These are phyloP conservation scores for Ceyx erithaca DNA, from an alignment of 2,797 vertebrate genomes.

Conservation along the genomic window DNA sequence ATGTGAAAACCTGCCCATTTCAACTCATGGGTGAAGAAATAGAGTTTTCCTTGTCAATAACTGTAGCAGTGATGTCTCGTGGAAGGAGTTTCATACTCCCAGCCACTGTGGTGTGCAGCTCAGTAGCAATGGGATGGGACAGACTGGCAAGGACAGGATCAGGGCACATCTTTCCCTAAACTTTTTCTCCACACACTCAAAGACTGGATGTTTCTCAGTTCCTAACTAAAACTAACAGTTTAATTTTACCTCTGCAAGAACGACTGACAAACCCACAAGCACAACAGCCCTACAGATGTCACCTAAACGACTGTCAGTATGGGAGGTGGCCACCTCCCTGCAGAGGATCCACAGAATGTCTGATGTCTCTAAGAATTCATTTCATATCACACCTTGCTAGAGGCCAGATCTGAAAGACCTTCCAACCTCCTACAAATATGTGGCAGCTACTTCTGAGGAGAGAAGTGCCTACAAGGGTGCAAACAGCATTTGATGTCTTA, in stretches of 20 bases:
- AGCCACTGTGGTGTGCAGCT: background rate
- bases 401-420: background rate
- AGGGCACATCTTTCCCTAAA: background rate
- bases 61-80: background rate
- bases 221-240: background rate
- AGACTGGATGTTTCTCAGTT: background rate
- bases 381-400: background rate
- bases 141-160: background rate
- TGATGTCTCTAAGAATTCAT: background rate
- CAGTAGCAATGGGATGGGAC: background rate
- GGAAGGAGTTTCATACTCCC: background rate
- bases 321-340: background rate
- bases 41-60: background rate
- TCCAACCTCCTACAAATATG: background rate
- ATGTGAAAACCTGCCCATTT: background rate
- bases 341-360: background rate
- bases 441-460: background rate
- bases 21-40: background rate
- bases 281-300: background rate
- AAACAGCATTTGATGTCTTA: background rate
- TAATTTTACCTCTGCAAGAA: background rate
- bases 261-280: background rate
- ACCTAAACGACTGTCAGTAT: background rate
- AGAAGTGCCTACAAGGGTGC: background rate
- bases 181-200: no score